These are phyloP conservation scores for Venturia canescens DNA, from an alignment of 1,140 invertebrate genomes.

Conservation along the genomic window DNA sequence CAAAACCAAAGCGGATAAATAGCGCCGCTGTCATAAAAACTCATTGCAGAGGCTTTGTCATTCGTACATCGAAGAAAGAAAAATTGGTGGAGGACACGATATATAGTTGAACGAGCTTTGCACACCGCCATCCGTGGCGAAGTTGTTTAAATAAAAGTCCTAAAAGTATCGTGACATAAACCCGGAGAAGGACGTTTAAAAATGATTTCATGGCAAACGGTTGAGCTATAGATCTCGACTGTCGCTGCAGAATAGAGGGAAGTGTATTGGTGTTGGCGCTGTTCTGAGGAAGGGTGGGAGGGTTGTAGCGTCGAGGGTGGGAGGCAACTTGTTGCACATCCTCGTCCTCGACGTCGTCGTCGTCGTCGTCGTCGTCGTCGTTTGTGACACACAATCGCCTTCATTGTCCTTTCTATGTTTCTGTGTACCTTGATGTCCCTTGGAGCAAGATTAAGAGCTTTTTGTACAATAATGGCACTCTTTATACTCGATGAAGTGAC, in stretches of 20 bases:
- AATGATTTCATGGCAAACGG: conserved; percentile 64
- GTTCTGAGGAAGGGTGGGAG: conserved; percentile 15
- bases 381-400: conserved; percentile 62
- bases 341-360: background rate
- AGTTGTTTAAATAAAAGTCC: conserved; percentile 62
- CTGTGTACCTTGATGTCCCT: conserved; percentile 49
- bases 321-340: conserved; percentile 68
- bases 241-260: conserved; percentile 22
- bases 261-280: background rate
- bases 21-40: too few species aligned
- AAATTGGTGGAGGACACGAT: background rate
- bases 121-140: background rate
- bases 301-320: conserved; percentile 28
- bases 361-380: background rate
- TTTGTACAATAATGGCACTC: background rate
- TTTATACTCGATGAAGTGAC: background rate
- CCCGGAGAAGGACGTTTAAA: conserved; percentile 61
- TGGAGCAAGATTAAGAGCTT: conserved; percentile 44
- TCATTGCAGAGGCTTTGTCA: too few species aligned
- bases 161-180: conserved; percentile 55
- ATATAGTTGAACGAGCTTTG: background rate
- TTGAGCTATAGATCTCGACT: conserved; percentile 22
- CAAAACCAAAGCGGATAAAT: too few species aligned
- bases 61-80: too few species aligned
- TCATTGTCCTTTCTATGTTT: background rate